phyloP scores from a whole-genome alignment of 2,888 invertebrate genomes.

The Protonemura montana region DNA sequence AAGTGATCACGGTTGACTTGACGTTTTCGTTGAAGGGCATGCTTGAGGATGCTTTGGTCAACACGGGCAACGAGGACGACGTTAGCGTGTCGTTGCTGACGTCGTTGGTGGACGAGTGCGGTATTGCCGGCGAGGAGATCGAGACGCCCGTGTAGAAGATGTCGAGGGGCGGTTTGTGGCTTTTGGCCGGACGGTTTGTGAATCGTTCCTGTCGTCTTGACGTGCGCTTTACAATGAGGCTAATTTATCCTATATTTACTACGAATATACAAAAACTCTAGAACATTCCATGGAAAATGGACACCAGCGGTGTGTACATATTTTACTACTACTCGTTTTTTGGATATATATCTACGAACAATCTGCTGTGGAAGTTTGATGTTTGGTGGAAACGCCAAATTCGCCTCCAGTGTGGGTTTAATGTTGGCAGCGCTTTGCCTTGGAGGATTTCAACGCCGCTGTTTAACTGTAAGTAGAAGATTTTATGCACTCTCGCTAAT shows the following conservation, averaged over 20 bases:
- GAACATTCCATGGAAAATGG: neutral
- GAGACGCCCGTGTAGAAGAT: conserved; percentile 52
- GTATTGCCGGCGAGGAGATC: conserved; percentile 47
- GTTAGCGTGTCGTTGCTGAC: conserved; percentile 24
- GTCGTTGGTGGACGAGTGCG: conserved; percentile 47
- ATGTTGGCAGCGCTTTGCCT: no score
- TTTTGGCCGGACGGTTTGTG: no score
- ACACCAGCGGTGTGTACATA: neutral
- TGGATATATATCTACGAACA: neutral
- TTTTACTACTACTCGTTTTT: neutral
- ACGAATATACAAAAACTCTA: neutral
- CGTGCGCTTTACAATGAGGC: no score
- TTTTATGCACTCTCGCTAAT: no score
- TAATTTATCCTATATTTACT: no score
- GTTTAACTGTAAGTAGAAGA: no score
- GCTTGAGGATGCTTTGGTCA: conserved; percentile 39
- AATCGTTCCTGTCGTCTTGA: no score
- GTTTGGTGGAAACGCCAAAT: no score
- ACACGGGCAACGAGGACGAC: conserved; percentile 46
- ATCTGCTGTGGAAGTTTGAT: neutral
- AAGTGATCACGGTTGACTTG: conserved; percentile 2
- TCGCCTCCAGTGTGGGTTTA: no score
- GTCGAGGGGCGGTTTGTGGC: neutral
- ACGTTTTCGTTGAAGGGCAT: neutral
- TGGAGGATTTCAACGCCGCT: no score